These are phyloP conservation scores for Pseudorectes ferrugineus DNA, from an alignment of 2,113 vertebrate species.

Conservation along the genomic window DNA sequence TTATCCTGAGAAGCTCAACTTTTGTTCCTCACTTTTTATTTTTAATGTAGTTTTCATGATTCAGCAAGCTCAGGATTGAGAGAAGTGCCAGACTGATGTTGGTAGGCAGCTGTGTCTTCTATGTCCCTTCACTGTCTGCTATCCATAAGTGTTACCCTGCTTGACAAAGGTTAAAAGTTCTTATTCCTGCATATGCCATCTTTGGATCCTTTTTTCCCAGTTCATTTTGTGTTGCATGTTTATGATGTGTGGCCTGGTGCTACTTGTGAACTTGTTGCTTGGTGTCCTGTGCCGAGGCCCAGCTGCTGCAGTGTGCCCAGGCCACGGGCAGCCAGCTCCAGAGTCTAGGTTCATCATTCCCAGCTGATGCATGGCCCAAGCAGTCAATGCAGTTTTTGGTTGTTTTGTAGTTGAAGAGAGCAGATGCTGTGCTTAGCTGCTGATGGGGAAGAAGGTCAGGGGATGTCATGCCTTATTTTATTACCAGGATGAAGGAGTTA, in stretches of 20 bases:
- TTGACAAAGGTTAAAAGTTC: neutral
- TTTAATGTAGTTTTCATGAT: neutral
- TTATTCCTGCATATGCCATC: neutral
- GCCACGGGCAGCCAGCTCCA: neutral
- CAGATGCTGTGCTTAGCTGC: neutral
- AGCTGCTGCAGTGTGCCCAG: neutral
- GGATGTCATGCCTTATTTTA: neutral
- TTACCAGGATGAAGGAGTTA: neutral
- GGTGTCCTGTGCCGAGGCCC: neutral
- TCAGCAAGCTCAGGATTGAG: neutral
- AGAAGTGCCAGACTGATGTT: neutral
- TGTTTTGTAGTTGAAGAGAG: neutral
- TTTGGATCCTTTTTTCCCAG: neutral
- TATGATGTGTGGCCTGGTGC: neutral
- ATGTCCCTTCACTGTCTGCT: neutral
- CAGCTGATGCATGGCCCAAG: neutral
- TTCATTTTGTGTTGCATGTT: neutral
- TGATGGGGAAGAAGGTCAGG: neutral
- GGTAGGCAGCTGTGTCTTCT: neutral
- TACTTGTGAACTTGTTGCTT: neutral
- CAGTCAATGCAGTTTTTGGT: neutral
- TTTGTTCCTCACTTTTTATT: neutral
- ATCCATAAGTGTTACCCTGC: neutral
- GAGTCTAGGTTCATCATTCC: neutral
- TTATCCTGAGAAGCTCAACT: neutral